Percentiles rank a stretch among this genome's conserved stretches.
Conservation (phyloP, 1,140 invertebrate genomes). For the Zophobas atratus region DNA sequence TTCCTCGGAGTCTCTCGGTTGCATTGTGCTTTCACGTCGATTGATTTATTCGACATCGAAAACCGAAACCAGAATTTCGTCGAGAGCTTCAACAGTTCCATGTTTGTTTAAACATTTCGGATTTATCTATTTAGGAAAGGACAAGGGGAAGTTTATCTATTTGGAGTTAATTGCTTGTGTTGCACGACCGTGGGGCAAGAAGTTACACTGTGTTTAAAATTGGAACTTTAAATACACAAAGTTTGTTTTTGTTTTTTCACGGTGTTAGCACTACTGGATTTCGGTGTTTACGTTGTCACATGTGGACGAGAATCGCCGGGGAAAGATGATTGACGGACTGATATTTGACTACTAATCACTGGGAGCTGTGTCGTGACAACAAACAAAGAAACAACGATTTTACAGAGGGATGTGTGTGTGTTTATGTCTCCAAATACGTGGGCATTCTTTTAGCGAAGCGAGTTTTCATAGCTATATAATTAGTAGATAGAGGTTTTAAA, state of each 20-base stretch:
- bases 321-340: not conserved
- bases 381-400: too few relatives aligned
- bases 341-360: too few relatives aligned
- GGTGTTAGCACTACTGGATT: slow-evolving; percentile 29
- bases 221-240: slow-evolving; percentile 44
- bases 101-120: slow-evolving; percentile 26
- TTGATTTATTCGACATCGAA: slow-evolving; percentile 39
- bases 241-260: slow-evolving; percentile 26
- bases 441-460: too few relatives aligned
- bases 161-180: slow-evolving; percentile 43
- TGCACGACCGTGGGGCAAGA: slow-evolving; percentile 33
- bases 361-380: too few relatives aligned
- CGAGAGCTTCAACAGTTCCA: not conserved
- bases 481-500: too few relatives aligned
- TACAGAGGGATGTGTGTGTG: too few relatives aligned
- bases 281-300: slow-evolving; percentile 29
- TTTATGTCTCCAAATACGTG: too few relatives aligned
- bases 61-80: slow-evolving; percentile 20
- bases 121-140: slow-evolving; percentile 9
- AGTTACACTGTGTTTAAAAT: slow-evolving; percentile 42
- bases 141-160: slow-evolving; percentile 40
- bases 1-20: slow-evolving; percentile 23
- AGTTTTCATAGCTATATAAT: too few relatives aligned
- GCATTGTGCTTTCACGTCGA: slow-evolving; percentile 31
- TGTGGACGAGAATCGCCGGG: not conserved